Evolutionary conservation across 2,113 vertebrate species (phyloP).

Genomic region (Plestiodon gilberti): DNA sequence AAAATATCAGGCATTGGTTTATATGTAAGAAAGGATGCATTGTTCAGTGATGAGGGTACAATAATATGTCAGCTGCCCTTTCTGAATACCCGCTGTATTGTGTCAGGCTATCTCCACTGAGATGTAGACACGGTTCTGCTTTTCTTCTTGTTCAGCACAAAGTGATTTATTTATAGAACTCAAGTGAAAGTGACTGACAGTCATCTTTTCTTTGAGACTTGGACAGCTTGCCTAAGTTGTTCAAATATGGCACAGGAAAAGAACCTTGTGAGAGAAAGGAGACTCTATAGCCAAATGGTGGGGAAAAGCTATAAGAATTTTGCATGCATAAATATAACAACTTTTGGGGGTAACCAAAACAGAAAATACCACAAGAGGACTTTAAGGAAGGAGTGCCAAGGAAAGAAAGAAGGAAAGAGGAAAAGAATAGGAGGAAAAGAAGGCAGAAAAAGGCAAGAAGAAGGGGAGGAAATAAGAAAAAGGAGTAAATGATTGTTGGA

Average conservation of each 20-base stretch:
- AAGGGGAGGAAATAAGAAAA: too few relatives aligned
- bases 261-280: neutral
- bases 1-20: neutral
- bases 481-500: too few relatives aligned
- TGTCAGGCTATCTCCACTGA: slow-evolving; percentile 46
- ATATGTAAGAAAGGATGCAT: neutral
- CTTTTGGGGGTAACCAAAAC: neutral
- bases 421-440: too few relatives aligned
- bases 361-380: neutral
- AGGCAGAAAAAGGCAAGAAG: too few relatives aligned
- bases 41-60: slow-evolving; percentile 31
- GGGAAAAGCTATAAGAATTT: slow-evolving; percentile 14
- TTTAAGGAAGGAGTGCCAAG: too few relatives aligned
- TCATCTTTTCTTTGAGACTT: slow-evolving; percentile 19
- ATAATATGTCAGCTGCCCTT: slow-evolving; percentile 38
- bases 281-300: neutral
- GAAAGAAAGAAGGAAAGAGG: too few relatives aligned
- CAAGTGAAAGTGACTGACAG: slow-evolving; percentile 44
- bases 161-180: slow-evolving; percentile 33
- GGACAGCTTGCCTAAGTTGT: slow-evolving; percentile 9
- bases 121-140: slow-evolving; percentile 2
- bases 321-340: neutral
- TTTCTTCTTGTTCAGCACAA: slow-evolving; percentile 25
- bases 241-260: slow-evolving; percentile 17
- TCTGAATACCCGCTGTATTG: slow-evolving; percentile 39